Base-by-base conservation (phyloP, 2,797 vertebrate species). In the Anguilla anguilla region DNA sequence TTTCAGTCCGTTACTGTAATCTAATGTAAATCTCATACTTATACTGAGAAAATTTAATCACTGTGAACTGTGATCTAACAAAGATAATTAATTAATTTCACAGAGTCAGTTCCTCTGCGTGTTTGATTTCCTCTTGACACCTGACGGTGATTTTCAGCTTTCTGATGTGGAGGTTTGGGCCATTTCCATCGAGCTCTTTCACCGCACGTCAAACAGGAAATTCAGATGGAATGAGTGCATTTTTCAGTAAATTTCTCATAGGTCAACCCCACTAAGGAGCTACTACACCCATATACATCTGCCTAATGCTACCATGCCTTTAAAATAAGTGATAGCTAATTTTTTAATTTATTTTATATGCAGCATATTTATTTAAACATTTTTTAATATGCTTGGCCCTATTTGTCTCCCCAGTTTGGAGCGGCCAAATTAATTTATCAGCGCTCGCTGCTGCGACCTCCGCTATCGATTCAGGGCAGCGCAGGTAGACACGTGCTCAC, bases 21-120 rank as follows among this genome's bases (percentile, higher is more conserved):
- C 31, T 85, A 35, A 87, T 83, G 25, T 83, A 83, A 67, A 83
- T 87, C 59, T 67, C 28, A 17, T 51, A 77, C 61, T 87, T 87
- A 87, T 69, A 69, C 79, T 28, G n/a, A 53, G n/a, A 77, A 35
- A 55, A 87, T 67, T 87, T 83, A 64, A 83, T 82, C 61, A 87
- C 74, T 28, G 28, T 19, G 25, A 39, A 83, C 57, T 35, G 35
- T 35, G 35, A 43, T 39, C 43, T 83, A 69, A 87, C 51, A 57
- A 61, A 83, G 79, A 87, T 64, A 83, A 87, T 82, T 86, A 22
- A 81, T 59, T 82, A 82, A 82, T 86, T 86, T 49, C 46, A 35
- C 25, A 79, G 15, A 77, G 3, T 83, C 31, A n/a, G 61, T 69
- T 69, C 84, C 19, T 83, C 19, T 49, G 46, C 53, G 43, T 64